Conservation (phyloP, 2,113 vertebrate genomes). For the Tenrec ecaudatus region DNA sequence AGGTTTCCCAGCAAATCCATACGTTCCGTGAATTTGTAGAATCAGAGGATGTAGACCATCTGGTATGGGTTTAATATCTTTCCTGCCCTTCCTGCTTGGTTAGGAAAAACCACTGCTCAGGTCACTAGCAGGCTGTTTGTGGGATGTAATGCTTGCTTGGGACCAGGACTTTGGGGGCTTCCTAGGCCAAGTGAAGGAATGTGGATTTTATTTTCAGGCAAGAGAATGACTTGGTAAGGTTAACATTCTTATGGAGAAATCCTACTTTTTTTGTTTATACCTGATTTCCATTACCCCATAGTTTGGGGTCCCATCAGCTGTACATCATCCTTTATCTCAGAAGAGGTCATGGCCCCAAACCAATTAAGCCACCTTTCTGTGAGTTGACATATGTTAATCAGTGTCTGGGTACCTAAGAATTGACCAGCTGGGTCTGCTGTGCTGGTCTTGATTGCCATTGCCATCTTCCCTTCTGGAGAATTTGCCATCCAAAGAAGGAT, state of each 20-base stretch:
- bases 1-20: background rate
- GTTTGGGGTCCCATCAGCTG: background rate
- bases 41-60: fast-evolving
- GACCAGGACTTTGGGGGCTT: background rate
- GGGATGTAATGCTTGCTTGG: background rate
- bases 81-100: background rate
- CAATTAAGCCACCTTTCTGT: background rate
- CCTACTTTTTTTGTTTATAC: background rate
- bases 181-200: background rate
- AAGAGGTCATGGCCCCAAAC: background rate
- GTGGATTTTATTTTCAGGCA: background rate
- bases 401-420: background rate
- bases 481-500: background rate
- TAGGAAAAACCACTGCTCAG: background rate
- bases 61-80: background rate
- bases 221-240: background rate
- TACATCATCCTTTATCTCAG: background rate
- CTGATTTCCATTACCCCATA: fast-evolving
- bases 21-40: background rate
- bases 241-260: background rate
- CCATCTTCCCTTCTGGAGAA: background rate
- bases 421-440: background rate
- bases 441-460: background rate
- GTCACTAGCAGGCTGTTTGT: background rate
- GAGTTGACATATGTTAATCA: background rate